Evolutionary conservation across 2,888 invertebrate genomes (phyloP), one percentile per base, ranked within the genome.

Genomic region (Rapana venosa): DNA sequence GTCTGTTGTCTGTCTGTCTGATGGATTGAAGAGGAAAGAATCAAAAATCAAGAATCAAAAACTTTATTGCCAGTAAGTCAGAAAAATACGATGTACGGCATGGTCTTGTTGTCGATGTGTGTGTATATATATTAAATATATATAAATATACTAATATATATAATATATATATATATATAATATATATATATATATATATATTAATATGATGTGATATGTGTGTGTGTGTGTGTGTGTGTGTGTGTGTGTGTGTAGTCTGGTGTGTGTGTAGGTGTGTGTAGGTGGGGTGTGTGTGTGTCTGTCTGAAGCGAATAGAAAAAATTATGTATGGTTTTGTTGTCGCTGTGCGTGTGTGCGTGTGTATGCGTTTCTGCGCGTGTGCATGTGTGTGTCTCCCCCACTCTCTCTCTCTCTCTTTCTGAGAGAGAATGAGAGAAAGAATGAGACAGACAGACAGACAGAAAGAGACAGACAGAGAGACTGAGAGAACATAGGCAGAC

Each of bases 141-240:
- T n/a, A n/a, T n/a, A n/a, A n/a, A n/a, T n/a, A n/a, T n/a, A n/a
- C n/a, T n/a, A n/a, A n/a, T n/a, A n/a, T n/a, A n/a, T n/a, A n/a
- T n/a, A n/a, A n/a, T n/a, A n/a, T n/a, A n/a, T n/a, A n/a, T n/a
- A n/a, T n/a, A n/a, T n/a, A n/a, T n/a, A n/a, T n/a, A n/a, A n/a
- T n/a, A n/a, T n/a, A n/a, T n/a, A n/a, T n/a, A n/a, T n/a, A n/a
- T n/a, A n/a, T n/a, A n/a, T n/a, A n/a, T n/a, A n/a, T n/a, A n/a
- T n/a, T n/a, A n/a, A n/a, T n/a, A n/a, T n/a, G n/a, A n/a, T n/a
- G n/a, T n/a, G n/a, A 17, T 61, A 17, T 61, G 61, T 61, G 61
- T 61, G 61, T 61, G 61, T 22, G 70, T 85, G n/a, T 85, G 58
- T 85, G 58, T 85, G 58, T 85, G 58, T 85, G n/a, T 85, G 58